These are phyloP conservation scores for Mimachlamys varia DNA, from an alignment of 2,888 invertebrate species.

Conservation along the genomic window DNA sequence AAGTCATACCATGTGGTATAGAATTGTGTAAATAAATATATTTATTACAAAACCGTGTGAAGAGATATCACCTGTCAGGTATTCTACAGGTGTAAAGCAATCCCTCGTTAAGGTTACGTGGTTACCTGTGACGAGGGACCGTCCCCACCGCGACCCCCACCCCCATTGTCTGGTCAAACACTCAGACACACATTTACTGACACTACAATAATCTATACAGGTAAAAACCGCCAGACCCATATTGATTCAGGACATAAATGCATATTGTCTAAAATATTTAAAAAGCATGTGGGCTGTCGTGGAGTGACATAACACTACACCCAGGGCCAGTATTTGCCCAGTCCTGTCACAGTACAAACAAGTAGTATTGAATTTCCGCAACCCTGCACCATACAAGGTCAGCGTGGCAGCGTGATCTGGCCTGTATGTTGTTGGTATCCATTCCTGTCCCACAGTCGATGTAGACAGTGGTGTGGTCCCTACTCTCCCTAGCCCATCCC, in stretches of 20 bases:
- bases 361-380: slow-evolving; percentile 48
- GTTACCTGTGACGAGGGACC: not conserved
- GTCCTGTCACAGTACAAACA: slow-evolving; percentile 46
- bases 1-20: too few relatives aligned
- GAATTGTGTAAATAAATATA: not conserved
- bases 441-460: not conserved
- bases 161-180: slow-evolving; percentile 26
- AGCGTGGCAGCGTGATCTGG: not conserved
- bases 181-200: not conserved
- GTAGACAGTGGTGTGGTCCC: too few relatives aligned
- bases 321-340: slow-evolving; percentile 48
- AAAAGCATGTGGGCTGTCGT: slow-evolving; percentile 37
- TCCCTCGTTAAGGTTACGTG: not conserved
- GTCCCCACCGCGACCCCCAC: not conserved
- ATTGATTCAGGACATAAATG: slow-evolving; percentile 37
- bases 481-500: not conserved
- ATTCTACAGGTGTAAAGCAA: not conserved
- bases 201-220: slow-evolving; percentile 35
- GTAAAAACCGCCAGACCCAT: slow-evolving; percentile 31
- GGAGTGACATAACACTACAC: slow-evolving; percentile 39
- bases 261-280: slow-evolving; percentile 39
- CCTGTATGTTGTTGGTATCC: not conserved
- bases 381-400: slow-evolving; percentile 43
- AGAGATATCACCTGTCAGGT: not conserved
- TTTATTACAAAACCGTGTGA: not conserved